Evolutionary conservation across 2,888 invertebrate species (phyloP).

Genomic region (Harpagoxenus sublaevis): DNA sequence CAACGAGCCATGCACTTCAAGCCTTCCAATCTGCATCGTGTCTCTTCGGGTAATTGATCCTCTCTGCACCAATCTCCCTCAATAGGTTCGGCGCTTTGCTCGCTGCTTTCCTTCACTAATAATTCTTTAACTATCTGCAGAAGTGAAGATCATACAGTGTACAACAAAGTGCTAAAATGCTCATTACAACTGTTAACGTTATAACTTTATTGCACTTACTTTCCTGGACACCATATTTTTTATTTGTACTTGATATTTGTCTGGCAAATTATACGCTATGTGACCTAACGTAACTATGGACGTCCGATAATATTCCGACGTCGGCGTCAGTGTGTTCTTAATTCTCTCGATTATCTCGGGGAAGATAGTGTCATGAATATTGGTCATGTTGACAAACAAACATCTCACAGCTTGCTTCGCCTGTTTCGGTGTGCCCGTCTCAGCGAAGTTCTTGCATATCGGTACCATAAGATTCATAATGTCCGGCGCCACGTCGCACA

Average conservation of each 20-base stretch:
- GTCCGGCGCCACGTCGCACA: conserved; percentile 92
- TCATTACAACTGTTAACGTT: not conserved
- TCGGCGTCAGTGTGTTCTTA: conserved; percentile 91
- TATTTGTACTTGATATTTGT: conserved; percentile 95
- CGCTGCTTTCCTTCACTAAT: conserved; percentile 92
- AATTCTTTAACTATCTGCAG: conserved; percentile 96
- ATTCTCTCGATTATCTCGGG: conserved; percentile 94
- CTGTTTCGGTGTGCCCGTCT: conserved; percentile 96
- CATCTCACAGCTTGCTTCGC: conserved; percentile 98
- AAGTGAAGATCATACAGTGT: not conserved
- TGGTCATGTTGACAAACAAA: conserved; percentile 93
- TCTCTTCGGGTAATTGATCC: conserved; percentile 95
- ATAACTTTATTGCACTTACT: conserved; percentile 85
- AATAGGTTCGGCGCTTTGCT: conserved; percentile 87
- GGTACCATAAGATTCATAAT: conserved; percentile 93
- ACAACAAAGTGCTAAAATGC: not conserved
- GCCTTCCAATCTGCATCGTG: conserved; percentile 96
- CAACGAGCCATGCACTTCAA: conserved; percentile 98
- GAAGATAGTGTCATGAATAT: conserved; percentile 92
- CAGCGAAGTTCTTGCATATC: conserved; percentile 95
- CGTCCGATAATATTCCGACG: conserved; percentile 94
- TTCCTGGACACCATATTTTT: conserved; percentile 98
- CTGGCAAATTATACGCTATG: conserved; percentile 96
- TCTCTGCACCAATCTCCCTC: conserved; percentile 93
- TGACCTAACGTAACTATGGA: conserved; percentile 98